Evolutionary conservation across 2,888 invertebrate genomes (phyloP), one percentile per base, ranked within the genome.

Genomic region (Eupithecia tripunctaria): DNA sequence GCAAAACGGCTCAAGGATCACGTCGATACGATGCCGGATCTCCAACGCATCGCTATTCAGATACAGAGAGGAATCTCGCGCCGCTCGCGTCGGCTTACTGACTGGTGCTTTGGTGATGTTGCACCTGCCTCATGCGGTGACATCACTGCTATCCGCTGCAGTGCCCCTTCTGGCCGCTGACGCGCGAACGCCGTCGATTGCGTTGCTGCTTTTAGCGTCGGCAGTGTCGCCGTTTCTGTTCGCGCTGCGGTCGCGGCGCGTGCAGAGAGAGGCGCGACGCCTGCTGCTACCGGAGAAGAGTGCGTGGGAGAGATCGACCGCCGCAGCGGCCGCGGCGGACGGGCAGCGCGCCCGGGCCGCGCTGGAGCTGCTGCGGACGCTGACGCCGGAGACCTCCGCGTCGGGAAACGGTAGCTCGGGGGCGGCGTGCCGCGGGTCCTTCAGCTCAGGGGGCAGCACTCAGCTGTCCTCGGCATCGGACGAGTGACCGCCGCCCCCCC

Each of bases 21-120:
- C 96, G 75, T 96, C 96, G 69, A 92, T 98, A 79, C 96, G 97
- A 72, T 96, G 97, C 87, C 95, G 97, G 69, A 97, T 98, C 77
- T 97, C 98, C 76, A 97, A 98, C 86, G 97, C 97, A 41, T 97
- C 97, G 64, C 95, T 97, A 76, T 97, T 98, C 90, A 95, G 97
- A 84, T 97, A 98, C 87, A 95, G 98, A 70, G 98, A 98, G 87
- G 98, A 98, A 91, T 97, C 98, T 80, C 96, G 98, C 78, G 98
- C 98, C 2, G 98, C 98, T 12, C 96, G 98, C 79, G 97, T 98
- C 68, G 94, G 94, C 68, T 85, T 94, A 47, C 82, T 94, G 76
- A 93, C 94, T 62, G 98, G 98, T 84, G 96, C 96, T 66, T 89
- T 97, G 76, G 97, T 97, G 77, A 96, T 97, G 85, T 95, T 97